phyloP scores from a whole-genome alignment of 2,113 vertebrate species.

The Gorsachius goisagi region DNA sequence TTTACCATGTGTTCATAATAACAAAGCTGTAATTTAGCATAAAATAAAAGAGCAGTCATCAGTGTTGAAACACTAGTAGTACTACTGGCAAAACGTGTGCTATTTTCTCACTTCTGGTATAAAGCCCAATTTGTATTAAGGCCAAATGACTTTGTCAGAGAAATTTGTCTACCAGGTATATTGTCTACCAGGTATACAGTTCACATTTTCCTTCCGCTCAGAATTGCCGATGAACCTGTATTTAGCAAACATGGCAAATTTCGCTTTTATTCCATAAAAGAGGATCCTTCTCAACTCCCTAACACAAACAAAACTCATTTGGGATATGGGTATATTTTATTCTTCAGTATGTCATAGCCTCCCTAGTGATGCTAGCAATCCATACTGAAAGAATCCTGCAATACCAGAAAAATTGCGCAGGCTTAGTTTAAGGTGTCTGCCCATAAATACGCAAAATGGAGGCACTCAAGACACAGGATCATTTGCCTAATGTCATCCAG shows the following conservation, averaged over 20 bases:
- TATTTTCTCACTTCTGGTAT: neutral
- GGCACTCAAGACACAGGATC: neutral
- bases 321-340: fast-evolving
- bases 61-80: neutral
- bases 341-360: neutral
- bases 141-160: neutral
- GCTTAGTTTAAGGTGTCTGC: neutral
- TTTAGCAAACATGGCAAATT: neutral
- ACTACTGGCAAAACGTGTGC: neutral
- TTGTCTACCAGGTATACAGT: neutral
- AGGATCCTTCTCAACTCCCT: neutral
- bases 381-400: neutral
- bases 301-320: neutral
- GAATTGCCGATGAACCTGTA: neutral
- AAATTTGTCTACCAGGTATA: neutral
- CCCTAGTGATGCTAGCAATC: neutral
- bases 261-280: neutral
- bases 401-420: neutral
- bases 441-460: neutral
- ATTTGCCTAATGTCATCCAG: neutral
- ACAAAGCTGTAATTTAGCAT: neutral
- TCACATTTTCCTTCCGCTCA: neutral
- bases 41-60: neutral
- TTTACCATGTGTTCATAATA: neutral
- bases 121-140: neutral